Percentiles rank a stretch among this genome's conserved stretches.
Conservation (phyloP, 2,113 vertebrate species). For the Nasalis larvatus region DNA sequence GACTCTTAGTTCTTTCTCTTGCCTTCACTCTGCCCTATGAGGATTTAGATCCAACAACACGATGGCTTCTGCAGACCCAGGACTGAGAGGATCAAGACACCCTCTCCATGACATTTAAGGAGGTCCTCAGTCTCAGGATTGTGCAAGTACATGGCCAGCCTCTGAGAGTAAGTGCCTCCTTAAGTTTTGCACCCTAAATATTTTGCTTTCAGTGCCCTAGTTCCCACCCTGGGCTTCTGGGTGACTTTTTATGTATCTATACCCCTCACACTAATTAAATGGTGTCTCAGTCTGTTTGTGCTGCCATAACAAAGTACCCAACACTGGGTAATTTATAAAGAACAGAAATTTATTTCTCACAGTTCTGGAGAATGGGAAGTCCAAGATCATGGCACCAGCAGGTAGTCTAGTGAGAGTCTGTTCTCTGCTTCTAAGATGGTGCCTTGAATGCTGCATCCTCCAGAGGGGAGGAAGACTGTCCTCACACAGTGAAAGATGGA, state of each 20-base stretch:
- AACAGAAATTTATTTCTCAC: background rate
- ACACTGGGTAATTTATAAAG: background rate
- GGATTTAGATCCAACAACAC: background rate
- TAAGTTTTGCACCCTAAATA: background rate
- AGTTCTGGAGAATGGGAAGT: background rate
- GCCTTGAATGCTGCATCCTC: no score
- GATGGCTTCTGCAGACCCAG: background rate
- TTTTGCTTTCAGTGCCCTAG: background rate
- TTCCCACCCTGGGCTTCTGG: background rate
- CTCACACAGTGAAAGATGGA: background rate
- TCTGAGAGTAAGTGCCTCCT: background rate
- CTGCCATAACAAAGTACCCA: background rate
- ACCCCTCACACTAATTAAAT: background rate
- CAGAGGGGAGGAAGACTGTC: background rate
- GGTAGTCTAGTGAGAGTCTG: background rate
- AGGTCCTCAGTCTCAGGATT: background rate
- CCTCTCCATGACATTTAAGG: background rate
- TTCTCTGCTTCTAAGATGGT: background rate
- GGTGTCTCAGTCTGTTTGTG: background rate
- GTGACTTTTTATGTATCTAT: background rate
- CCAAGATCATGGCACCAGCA: background rate
- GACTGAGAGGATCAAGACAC: accelerated
- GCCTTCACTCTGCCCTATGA: background rate
- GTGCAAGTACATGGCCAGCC: background rate
- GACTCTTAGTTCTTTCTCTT: background rate